phyloP scores from a whole-genome alignment of 35 echinoderm and acorn worm species.

The Holothuria glaberrima region DNA sequence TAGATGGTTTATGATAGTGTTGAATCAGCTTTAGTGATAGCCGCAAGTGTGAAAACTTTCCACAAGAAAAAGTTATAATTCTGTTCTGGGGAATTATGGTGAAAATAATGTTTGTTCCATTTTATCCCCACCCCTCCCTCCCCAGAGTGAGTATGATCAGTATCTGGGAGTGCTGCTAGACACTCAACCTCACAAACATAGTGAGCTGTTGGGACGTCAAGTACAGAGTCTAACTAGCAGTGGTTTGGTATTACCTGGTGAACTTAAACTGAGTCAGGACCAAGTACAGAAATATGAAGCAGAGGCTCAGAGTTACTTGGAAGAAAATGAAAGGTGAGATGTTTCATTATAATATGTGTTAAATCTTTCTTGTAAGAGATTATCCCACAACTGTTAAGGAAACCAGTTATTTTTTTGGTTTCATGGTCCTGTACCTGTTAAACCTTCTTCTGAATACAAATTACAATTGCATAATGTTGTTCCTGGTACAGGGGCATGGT shows the following conservation, averaged over 20 bases:
- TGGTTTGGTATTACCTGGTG: constrained; percentile 74
- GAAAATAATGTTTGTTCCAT: background rate
- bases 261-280: constrained; percentile 67
- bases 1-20: background rate
- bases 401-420: too few relatives aligned
- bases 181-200: constrained; percentile 84
- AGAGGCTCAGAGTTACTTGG: constrained; percentile 62
- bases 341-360: too few relatives aligned
- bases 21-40: background rate
- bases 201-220: constrained; percentile 86
- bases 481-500: too few relatives aligned
- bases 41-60: too few relatives aligned
- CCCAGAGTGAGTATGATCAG: constrained; percentile 79
- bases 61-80: too few relatives aligned
- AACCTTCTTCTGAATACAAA: too few relatives aligned
- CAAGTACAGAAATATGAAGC: constrained; percentile 70
- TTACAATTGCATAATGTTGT: too few relatives aligned
- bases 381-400: too few relatives aligned
- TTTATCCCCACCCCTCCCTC: background rate
- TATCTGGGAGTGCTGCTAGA: constrained; percentile 91
- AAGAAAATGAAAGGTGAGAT: constrained; percentile 92
- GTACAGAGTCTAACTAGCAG: constrained; percentile 82
- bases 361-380: too few relatives aligned
- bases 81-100: background rate
- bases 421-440: too few relatives aligned